A percentile compares a stretch with the other conserved stretches of the same genome.
phyloP scores from a whole-genome alignment of 2,888 invertebrate species.

The Xylocampa areola region DNA sequence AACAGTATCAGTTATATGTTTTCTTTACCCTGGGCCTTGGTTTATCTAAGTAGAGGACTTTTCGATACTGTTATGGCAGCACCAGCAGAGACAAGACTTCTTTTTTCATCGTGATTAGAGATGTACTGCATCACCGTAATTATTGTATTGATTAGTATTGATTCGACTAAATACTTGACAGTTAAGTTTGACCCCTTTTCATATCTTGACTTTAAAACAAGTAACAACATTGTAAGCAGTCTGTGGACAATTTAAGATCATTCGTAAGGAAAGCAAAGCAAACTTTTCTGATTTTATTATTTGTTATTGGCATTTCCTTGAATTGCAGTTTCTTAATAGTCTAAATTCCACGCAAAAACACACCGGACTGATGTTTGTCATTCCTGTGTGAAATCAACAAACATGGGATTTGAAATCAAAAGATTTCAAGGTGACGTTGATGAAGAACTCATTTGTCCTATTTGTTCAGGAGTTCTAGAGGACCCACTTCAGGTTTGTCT shows the following conservation, averaged over 20 bases:
- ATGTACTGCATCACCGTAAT: background rate
- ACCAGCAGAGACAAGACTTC: conserved; percentile 7
- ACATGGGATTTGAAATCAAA: conserved; percentile 98
- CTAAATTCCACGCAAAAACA: conserved; percentile 48
- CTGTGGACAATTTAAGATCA: conserved; percentile 41
- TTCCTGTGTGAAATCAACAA: conserved; percentile 67
- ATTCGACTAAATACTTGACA: conserved; percentile 43
- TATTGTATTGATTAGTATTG: background rate
- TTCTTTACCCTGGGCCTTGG: too few relatives aligned
- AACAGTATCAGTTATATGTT: too few relatives aligned
- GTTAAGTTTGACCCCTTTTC: conserved; percentile 24
- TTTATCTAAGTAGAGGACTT: conserved; percentile 1
- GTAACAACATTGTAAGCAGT: conserved; percentile 4
- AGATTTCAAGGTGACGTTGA: conserved; percentile 98
- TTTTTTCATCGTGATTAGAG: background rate
- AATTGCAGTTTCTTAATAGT: conserved; percentile 59
- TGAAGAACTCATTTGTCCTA: conserved; percentile 98
- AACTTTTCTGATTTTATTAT: conserved; percentile 54
- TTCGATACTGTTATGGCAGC: conserved; percentile 1
- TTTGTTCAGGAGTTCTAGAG: conserved; percentile 98
- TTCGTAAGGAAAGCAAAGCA: conserved; percentile 47
- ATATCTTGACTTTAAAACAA: background rate
- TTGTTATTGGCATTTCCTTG: conserved; percentile 68
- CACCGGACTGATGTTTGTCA: conserved; percentile 68
- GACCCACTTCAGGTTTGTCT: conserved; percentile 96